Base-by-base conservation (phyloP, 2,113 vertebrate species). In the Actinemys pallida region DNA sequence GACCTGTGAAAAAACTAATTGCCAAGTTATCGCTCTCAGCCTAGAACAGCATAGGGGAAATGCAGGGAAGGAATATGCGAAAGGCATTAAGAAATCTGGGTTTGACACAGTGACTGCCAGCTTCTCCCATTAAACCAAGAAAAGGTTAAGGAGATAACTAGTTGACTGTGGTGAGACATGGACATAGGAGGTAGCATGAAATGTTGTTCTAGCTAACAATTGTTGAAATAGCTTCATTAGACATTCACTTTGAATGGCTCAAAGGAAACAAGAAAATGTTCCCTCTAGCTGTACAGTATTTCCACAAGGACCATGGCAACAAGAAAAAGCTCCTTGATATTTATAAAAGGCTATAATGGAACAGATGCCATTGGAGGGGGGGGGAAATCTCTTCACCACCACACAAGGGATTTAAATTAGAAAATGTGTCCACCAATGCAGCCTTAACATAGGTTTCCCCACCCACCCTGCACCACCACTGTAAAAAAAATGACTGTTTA, bases 281-380 rank as follows among this genome's bases (percentile, higher is more conserved):
- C 81, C 17, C 20, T 91, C 90, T 84, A 81, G 59, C 82, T 96
- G 72, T 90, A 95, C 1, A 0, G 80, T 96, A 90, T 93, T 96
- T 90, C 84, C 20, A 96, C 54, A 82, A 92, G 90, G 96, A 90
- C 88, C 94, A 93, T 93, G 94, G 95, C 92, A 97, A 97, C 97
- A 94, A 95, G 95, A 92, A 97, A 97, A 92, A 49, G 45, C 87
- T 94, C 89, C 91, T 83, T 90, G 89, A 31, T 96, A 96, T 96
- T 96, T 97, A 92, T 96, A 94, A 96, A 95, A 90, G 90, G 76
- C 69, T 94, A 1, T 49, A 95, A 96, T 14, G 8, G 84, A 93
- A 92, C 90, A 97, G 94, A 96, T 95, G 84, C 59, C 50, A 91
- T 31, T 49, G 92, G 52, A 86, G 47, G 35, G 84, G 89, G 88